Percentiles rank a stretch among this genome's conserved stretches.
These are phyloP conservation scores for Rhegmatorhina hoffmannsi DNA, from an alignment of 2,113 vertebrate species.

Conservation along the genomic window DNA sequence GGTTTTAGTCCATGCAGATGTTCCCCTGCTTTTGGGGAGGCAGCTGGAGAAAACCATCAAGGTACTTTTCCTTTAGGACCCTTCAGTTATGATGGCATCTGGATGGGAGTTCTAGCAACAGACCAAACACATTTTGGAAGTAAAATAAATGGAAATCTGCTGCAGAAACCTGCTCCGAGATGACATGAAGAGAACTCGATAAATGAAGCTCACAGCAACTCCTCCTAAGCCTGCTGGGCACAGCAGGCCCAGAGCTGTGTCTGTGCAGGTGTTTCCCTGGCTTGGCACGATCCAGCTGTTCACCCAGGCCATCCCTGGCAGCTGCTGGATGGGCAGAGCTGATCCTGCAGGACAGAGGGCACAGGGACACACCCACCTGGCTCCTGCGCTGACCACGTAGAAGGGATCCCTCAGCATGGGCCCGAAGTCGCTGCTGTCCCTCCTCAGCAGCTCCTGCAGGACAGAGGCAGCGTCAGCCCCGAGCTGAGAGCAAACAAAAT, in stretches of 20 bases:
- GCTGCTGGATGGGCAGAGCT: background rate
- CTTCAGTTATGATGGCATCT: background rate
- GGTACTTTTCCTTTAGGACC: background rate
- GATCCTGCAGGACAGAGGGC: background rate
- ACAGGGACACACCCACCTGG: constrained; percentile 72
- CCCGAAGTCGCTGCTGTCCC: constrained; percentile 63
- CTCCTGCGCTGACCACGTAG: constrained; percentile 33
- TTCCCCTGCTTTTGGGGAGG: background rate
- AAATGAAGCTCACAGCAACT: background rate
- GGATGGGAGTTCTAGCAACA: background rate
- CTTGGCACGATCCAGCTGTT: background rate
- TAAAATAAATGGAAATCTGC: background rate
- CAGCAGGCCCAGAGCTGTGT: background rate
- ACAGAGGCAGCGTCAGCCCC: background rate
- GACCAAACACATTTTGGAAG: background rate
- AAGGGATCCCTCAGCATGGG: constrained; percentile 65
- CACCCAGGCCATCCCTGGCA: background rate
- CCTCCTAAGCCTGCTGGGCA: background rate
- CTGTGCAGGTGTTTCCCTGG: background rate
- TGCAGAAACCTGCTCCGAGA: background rate
- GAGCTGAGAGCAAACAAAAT: background rate
- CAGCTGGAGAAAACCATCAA: background rate
- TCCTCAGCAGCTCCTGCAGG: constrained; percentile 79
- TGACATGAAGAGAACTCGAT: background rate
- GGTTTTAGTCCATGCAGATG: background rate